Percentiles rank a stretch among this genome's conserved stretches.
Conservation (phyloP, 30 jellyfish, hydroid and myxozoan species). For the Aurelia aurita complex sp. Pacific region DNA sequence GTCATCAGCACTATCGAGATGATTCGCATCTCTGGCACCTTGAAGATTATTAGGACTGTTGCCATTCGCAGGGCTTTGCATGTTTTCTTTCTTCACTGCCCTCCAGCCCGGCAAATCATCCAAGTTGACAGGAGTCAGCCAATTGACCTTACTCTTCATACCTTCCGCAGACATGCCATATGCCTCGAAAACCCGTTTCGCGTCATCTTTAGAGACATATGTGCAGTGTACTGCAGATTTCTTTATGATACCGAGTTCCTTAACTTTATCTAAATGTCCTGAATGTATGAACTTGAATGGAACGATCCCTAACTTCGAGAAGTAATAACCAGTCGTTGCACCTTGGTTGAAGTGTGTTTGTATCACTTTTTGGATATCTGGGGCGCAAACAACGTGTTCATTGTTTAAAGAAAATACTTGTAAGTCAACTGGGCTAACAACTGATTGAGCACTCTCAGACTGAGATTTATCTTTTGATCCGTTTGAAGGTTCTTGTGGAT, state of each 20-base stretch:
- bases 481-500: slow-evolving; percentile 53
- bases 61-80: slow-evolving; percentile 55
- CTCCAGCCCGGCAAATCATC: slow-evolving; percentile 75
- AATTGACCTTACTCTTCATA: slow-evolving; percentile 69
- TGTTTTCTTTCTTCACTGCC: slow-evolving; percentile 28
- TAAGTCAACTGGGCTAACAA: slow-evolving; percentile 66
- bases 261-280: slow-evolving; percentile 90
- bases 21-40: slow-evolving; percentile 1
- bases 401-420: slow-evolving; percentile 69
- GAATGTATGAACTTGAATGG: slow-evolving; percentile 96
- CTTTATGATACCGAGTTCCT: slow-evolving; percentile 89
- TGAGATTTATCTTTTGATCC: slow-evolving; percentile 49
- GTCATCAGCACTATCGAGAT: slow-evolving; percentile 37
- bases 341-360: slow-evolving; percentile 97
- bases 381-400: slow-evolving; percentile 92
- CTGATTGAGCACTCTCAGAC: slow-evolving; percentile 21
- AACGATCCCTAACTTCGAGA: slow-evolving; percentile 94
- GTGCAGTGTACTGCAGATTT: slow-evolving; percentile 98
- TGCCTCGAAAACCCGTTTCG: slow-evolving; percentile 94
- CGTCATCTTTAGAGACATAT: slow-evolving; percentile 77
- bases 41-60: slow-evolving; percentile 29
- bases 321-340: slow-evolving; percentile 95
- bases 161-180: slow-evolving; percentile 93
- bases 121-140: slow-evolving; percentile 71
- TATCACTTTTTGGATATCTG: slow-evolving; percentile 96